phyloP scores from a whole-genome alignment of 2,797 vertebrate genomes.

The Benthosema pterotum region DNA sequence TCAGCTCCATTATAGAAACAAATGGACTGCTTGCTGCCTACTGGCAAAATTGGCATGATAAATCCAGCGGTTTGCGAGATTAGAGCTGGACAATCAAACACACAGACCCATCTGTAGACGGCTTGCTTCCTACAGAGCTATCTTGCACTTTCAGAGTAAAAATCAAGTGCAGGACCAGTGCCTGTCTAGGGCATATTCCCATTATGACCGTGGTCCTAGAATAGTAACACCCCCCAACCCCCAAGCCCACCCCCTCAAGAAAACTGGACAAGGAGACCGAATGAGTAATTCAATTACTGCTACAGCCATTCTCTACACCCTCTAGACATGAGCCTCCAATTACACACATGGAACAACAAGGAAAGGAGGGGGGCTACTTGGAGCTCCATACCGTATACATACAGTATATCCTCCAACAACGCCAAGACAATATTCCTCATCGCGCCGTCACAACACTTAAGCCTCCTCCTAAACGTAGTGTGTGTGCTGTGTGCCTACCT shows the following conservation, averaged over 20 bases:
- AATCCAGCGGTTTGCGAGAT: no score
- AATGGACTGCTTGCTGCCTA: no score
- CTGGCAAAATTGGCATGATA: no score
- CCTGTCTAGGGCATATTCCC: constrained; percentile 14
- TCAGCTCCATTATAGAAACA: no score
- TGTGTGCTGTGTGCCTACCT: constrained; percentile 74
- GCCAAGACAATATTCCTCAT: no score
- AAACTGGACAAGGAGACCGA: constrained; percentile 33
- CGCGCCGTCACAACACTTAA: neutral
- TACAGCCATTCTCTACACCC: constrained; percentile 48
- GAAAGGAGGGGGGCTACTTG: neutral
- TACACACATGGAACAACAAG: constrained; percentile 46
- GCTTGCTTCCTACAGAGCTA: no score
- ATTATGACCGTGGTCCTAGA: neutral
- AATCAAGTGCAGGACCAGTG: constrained; percentile 18
- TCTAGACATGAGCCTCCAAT: constrained; percentile 54
- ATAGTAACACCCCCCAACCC: constrained; percentile 9
- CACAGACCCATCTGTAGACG: no score
- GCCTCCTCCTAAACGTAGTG: neutral
- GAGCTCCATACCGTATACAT: no score
- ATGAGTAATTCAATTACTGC: constrained; percentile 57
- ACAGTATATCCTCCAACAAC: no score
- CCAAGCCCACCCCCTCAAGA: constrained; percentile 29
- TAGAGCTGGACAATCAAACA: no score
- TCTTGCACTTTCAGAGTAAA: neutral